phyloP scores from a whole-genome alignment of 2,888 invertebrate species.

The Saturnia pavonia region DNA sequence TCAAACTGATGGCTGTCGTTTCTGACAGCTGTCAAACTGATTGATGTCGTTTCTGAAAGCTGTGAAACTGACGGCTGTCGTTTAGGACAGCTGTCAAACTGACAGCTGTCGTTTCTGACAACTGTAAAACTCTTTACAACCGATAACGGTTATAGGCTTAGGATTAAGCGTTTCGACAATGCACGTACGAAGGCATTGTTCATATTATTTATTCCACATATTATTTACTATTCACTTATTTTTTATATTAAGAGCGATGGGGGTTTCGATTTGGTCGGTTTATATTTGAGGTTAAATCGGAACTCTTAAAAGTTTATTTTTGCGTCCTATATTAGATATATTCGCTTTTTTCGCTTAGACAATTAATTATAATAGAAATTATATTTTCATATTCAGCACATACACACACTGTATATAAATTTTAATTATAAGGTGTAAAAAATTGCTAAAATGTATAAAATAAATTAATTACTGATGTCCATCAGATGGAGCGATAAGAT shows the following conservation, averaged over 20 bases:
- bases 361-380: conserved; percentile 35
- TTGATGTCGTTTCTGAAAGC: not conserved
- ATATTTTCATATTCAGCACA: conserved; percentile 64
- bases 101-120: conserved; percentile 20
- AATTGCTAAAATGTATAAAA: conserved; percentile 52
- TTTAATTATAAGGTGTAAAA: conserved; percentile 65
- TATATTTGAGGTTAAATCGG: not conserved
- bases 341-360: conserved; percentile 23
- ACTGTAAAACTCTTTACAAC: conserved; percentile 13
- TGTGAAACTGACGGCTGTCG: conserved; percentile 21
- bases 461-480: conserved; percentile 40
- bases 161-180: conserved; percentile 13
- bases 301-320: conserved; percentile 13
- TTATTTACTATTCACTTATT: conserved; percentile 42
- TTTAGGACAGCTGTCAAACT: too few species aligned
- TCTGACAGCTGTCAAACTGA: conserved; percentile 20
- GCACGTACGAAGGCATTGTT: conserved; percentile 1
- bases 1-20: conserved; percentile 16
- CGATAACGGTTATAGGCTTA: conserved; percentile 5
- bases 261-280: not conserved
- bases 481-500: conserved; percentile 52
- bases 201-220: conserved; percentile 42
- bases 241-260: not conserved
- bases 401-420: conserved; percentile 57
- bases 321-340: conserved; percentile 34